Evolutionary conservation across 2,888 invertebrate species (phyloP).

Genomic region (Caenorhabditis sp.): DNA sequence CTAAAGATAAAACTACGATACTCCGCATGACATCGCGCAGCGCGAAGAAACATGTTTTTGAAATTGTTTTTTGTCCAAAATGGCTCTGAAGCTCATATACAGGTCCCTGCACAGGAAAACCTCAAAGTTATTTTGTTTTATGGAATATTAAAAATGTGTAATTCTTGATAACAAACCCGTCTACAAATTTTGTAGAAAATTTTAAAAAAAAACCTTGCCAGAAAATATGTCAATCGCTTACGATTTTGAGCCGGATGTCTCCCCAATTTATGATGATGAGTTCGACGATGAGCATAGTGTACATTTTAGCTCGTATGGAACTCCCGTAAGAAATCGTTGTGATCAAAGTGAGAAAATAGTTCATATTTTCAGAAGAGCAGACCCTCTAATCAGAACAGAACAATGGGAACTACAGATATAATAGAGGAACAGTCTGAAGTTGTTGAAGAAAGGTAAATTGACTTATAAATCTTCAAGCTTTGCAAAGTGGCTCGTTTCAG

Average conservation of each 20-base stretch:
- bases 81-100: too few relatives aligned
- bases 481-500: background rate
- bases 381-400: background rate
- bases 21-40: background rate
- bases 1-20: background rate
- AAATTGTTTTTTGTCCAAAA: background rate
- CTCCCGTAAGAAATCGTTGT: constrained; percentile 30
- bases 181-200: too few relatives aligned
- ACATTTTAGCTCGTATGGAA: constrained; percentile 35
- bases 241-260: constrained; percentile 35
- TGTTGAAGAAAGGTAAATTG: background rate
- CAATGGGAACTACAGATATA: constrained; percentile 3
- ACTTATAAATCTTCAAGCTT: background rate
- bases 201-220: background rate
- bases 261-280: constrained; percentile 29
- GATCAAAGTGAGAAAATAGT: too few relatives aligned
- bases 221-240: constrained; percentile 32
- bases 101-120: too few relatives aligned
- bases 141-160: too few relatives aligned
- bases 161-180: too few relatives aligned
- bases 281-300: constrained; percentile 10
- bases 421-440: background rate
- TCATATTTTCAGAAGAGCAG: background rate
- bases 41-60: background rate
- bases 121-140: background rate